Evolutionary conservation across 2,113 vertebrate species (phyloP).

Genomic region (Heterocephalus glaber): DNA sequence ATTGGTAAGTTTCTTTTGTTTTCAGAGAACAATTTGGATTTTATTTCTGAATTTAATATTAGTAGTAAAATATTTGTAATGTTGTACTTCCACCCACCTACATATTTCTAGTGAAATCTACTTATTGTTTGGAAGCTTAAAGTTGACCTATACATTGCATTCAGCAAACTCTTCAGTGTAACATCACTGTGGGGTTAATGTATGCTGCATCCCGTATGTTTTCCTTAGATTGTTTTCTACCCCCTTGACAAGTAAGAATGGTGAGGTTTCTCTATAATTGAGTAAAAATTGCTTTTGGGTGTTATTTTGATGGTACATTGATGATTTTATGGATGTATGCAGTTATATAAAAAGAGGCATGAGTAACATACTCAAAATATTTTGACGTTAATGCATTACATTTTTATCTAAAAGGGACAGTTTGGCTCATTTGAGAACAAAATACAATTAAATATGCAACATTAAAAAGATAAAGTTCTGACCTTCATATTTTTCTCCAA

Average conservation of each 20-base stretch:
- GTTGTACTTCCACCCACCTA: constrained; percentile 49
- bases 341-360: not conserved
- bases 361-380: not conserved
- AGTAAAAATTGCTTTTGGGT: constrained; percentile 16
- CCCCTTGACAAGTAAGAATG: constrained; percentile 12
- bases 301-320: constrained; percentile 42
- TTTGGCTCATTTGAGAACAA: constrained; percentile 54
- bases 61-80: constrained; percentile 57
- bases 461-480: constrained; percentile 67
- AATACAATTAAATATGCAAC: constrained; percentile 46
- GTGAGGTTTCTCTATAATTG: constrained; percentile 23
- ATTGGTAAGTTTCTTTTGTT: constrained; percentile 39
- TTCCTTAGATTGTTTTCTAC: not conserved
- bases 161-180: not conserved
- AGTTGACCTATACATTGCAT: not conserved
- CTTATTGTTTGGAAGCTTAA: constrained; percentile 21
- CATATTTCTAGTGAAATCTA: constrained; percentile 46
- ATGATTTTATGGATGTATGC: not conserved
- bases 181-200: not conserved
- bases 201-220: not conserved
- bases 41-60: constrained; percentile 66
- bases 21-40: constrained; percentile 47
- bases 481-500: constrained; percentile 67
- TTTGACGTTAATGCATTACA: not conserved
- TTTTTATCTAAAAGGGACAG: constrained; percentile 51